These are phyloP conservation scores for Tupaia tana DNA, from an alignment of 2,113 vertebrate genomes.

Conservation along the genomic window DNA sequence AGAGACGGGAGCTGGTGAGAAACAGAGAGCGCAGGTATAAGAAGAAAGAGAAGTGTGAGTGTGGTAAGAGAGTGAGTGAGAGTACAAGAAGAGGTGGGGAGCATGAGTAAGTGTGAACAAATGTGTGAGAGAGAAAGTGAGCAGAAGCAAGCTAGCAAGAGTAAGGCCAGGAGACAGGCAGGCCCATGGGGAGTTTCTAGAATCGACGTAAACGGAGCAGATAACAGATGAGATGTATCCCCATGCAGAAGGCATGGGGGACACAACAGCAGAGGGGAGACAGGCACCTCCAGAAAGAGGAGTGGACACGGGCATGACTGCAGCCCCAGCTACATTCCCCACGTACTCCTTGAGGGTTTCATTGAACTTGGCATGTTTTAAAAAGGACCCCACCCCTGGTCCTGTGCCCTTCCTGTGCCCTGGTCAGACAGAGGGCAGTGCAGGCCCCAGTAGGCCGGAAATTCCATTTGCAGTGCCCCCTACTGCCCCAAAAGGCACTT, in stretches of 20 bases:
- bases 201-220: conserved; percentile 20
- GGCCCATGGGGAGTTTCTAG: background rate
- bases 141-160: background rate
- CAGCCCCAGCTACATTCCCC: background rate
- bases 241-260: background rate
- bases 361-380: background rate
- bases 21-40: background rate
- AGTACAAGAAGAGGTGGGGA: background rate
- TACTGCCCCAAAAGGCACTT: background rate
- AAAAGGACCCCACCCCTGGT: background rate
- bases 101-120: background rate
- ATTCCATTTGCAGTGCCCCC: background rate
- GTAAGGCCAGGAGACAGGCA: background rate
- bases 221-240: background rate
- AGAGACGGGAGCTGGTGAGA: background rate
- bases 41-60: background rate
- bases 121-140: background rate
- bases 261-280: background rate
- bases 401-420: background rate
- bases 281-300: background rate
- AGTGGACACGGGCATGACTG: background rate
- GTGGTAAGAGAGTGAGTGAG: too few relatives aligned
- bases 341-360: background rate
- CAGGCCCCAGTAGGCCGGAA: background rate
- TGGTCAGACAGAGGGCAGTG: background rate